phyloP scores from a whole-genome alignment of 2,797 vertebrate genomes.

The Sorex maritimensis region DNA sequence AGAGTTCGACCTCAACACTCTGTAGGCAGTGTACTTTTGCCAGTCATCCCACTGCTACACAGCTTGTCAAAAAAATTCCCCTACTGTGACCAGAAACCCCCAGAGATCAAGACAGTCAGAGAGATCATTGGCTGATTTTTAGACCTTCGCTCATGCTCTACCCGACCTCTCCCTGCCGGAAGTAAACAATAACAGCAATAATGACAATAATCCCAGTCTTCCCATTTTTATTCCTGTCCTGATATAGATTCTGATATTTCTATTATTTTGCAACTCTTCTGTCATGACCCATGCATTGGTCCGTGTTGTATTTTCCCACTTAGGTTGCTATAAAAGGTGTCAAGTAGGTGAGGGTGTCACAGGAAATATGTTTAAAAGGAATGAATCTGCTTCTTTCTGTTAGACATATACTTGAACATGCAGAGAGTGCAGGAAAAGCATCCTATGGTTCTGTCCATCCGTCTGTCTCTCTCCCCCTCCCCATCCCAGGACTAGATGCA shows the following conservation, averaged over 20 bases:
- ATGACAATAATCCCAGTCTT: not conserved
- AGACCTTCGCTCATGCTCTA: not conserved
- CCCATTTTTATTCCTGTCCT: not conserved
- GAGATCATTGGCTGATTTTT: conserved; percentile 42
- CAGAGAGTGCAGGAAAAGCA: not conserved
- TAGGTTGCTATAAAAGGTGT: not conserved
- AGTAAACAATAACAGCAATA: too few relatives aligned
- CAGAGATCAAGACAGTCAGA: not conserved
- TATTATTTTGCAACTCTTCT: not conserved
- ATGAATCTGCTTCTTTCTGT: not conserved
- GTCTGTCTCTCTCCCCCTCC: not conserved
- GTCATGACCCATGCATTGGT: not conserved
- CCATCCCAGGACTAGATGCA: not conserved
- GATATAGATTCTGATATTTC: not conserved
- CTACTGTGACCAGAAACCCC: conserved; percentile 9
- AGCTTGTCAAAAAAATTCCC: conserved; percentile 61
- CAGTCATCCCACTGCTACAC: conserved; percentile 31
- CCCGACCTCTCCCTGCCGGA: not conserved
- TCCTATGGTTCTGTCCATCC: not conserved
- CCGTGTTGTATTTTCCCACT: not conserved
- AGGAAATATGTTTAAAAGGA: not conserved
- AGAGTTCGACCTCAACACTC: conserved; percentile 5
- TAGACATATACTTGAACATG: not conserved
- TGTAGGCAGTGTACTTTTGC: not conserved
- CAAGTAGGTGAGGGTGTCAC: not conserved